These are phyloP conservation scores for Lutjanus argentimaculatus DNA, from an alignment of 2,797 vertebrate species.

Conservation along the genomic window DNA sequence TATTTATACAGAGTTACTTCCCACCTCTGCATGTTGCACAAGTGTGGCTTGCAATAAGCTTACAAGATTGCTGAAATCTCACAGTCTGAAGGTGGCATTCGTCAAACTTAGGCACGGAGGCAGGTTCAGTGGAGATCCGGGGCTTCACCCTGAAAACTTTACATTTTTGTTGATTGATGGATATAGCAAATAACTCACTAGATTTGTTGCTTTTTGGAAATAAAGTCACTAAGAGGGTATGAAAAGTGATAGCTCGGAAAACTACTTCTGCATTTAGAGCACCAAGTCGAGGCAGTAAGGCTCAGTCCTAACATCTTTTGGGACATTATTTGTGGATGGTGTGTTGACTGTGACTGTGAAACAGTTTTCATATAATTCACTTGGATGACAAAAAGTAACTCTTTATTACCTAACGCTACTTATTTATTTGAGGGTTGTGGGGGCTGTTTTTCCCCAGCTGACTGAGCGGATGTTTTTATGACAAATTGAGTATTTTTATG, in stretches of 20 bases:
- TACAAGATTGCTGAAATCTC: too few species aligned
- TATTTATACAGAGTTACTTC: too few species aligned
- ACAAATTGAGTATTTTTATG: constrained; percentile 48
- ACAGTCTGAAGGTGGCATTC: too few species aligned
- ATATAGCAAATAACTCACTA: too few species aligned
- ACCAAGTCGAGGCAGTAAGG: neutral
- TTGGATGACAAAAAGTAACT: neutral
- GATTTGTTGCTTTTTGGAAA: too few species aligned
- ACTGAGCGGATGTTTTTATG: constrained; percentile 28
- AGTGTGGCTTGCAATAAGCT: too few species aligned
- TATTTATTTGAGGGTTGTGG: neutral
- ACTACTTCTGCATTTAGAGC: neutral
- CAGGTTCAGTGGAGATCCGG: too few species aligned
- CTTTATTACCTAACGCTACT: neutral
- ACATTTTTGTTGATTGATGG: too few species aligned
- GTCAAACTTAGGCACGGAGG: too few species aligned
- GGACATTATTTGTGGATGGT: neutral
- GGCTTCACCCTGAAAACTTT: too few species aligned
- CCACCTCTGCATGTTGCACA: too few species aligned
- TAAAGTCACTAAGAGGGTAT: too few species aligned
- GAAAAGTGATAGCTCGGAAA: neutral
- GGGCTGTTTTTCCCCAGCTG: neutral
- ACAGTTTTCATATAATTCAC: neutral
- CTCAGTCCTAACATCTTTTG: neutral
- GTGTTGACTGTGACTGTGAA: neutral